Evolutionary conservation across 2,113 vertebrate genomes (phyloP).

Genomic region (Tupaia chinensis): DNA sequence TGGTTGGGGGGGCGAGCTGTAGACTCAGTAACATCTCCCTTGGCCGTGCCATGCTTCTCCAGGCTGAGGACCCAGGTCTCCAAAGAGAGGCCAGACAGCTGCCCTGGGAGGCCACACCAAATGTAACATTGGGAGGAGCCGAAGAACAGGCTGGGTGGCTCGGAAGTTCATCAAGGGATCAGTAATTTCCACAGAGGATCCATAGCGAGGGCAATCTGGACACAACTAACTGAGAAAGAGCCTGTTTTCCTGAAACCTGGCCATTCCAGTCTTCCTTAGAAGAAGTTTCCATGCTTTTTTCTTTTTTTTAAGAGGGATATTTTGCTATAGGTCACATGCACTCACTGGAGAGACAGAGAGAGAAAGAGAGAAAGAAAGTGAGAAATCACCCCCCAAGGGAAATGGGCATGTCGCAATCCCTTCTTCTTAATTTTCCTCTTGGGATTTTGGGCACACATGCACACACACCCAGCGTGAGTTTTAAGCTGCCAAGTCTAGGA

Average conservation of each 20-base stretch:
- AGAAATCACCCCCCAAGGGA: too few relatives aligned
- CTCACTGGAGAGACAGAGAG: too few relatives aligned
- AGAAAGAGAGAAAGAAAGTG: too few relatives aligned
- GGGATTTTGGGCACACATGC: too few relatives aligned
- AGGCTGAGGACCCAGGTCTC: neutral
- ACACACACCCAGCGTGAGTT: too few relatives aligned
- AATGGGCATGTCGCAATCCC: too few relatives aligned
- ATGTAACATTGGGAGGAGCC: neutral
- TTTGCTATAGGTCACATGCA: too few relatives aligned
- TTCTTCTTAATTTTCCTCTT: too few relatives aligned
- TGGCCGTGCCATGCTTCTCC: neutral
- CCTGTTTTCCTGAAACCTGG: neutral
- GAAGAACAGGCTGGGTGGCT: neutral
- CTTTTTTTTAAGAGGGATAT: too few relatives aligned
- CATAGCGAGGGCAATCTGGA: neutral
- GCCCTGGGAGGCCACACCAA: neutral
- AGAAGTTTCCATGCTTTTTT: neutral
- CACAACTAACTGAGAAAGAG: neutral
- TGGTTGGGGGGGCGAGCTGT: neutral
- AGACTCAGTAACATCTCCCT: neutral
- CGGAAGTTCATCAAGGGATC: constrained; percentile 41
- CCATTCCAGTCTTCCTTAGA: neutral
- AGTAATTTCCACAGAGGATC: neutral
- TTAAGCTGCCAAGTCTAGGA: too few relatives aligned
- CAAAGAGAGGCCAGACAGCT: neutral